phyloP scores from a whole-genome alignment of 2,797 vertebrate genomes.

The Serranus cabrilla region DNA sequence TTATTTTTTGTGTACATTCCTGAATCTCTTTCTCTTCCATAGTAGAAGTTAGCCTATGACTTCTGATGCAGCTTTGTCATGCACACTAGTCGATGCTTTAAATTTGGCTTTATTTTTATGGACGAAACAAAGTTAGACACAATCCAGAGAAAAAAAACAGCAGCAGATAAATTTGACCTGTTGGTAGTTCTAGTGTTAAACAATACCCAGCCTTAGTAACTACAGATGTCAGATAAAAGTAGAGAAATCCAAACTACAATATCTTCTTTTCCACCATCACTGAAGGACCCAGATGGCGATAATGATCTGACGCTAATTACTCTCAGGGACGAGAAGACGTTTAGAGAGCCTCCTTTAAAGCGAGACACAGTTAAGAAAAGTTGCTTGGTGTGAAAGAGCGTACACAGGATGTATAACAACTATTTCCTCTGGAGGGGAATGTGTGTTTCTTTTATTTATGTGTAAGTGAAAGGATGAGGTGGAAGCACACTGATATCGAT shows the following conservation, averaged over 20 bases:
- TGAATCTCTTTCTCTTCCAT: too few species aligned
- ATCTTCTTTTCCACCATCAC: background rate
- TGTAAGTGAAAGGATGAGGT: slow-evolving; percentile 6
- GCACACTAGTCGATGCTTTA: too few species aligned
- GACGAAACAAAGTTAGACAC: background rate
- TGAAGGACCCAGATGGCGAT: background rate
- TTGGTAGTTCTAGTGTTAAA: too few species aligned
- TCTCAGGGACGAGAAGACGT: background rate
- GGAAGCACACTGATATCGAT: slow-evolving; percentile 21
- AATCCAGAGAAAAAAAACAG: too few species aligned
- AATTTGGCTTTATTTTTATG: too few species aligned
- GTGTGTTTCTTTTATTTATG: slow-evolving; percentile 1
- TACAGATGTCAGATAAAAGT: background rate
- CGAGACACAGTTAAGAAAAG: background rate
- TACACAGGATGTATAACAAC: background rate
- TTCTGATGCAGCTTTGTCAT: too few species aligned
- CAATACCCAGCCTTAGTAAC: too few species aligned
- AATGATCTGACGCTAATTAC: background rate
- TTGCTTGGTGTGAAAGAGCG: background rate
- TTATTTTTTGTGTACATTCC: too few species aligned
- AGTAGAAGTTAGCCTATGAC: too few species aligned
- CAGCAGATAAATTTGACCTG: too few species aligned
- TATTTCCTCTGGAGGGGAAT: background rate
- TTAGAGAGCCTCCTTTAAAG: background rate
- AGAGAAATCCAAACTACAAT: background rate